Evolutionary conservation across 2,113 vertebrate genomes (phyloP), one percentile per base, ranked within the genome.

Genomic region (Lamprotornis superbus): DNA sequence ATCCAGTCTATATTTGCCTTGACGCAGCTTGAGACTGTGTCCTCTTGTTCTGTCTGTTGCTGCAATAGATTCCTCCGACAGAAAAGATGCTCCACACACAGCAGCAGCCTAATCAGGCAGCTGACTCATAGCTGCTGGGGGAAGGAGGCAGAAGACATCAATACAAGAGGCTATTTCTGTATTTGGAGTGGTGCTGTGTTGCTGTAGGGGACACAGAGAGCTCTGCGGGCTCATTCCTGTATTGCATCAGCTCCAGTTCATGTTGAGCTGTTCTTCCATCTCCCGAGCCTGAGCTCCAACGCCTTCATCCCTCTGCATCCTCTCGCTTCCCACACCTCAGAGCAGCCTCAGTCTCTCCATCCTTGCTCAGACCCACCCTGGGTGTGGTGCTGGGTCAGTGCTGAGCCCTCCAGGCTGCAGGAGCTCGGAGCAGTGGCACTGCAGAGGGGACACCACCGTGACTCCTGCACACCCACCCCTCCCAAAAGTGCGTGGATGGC

Each of bases 81-180:
- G n/a, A 69, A 89, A 95, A 89, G 90, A 15, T 57, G 30, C 33
- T 90, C 71, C 59, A 35, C 59, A 7, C 44, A 35, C 1, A 24
- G 65, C 49, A 76, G 24, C 2, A 75, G 57, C 42, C 73, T 68
- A 3, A 60, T 52, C 56, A 91, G 81, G 44, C 70, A 97, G 77
- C 87, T 95, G 89, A 76, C 53, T 94, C 81, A 82, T 31, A 64
- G 20, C 70, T 65, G 23, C 22, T 73, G 70, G 31, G 53, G 65
- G 56, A 47, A 78, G 78, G 53, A 71, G 55, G 79, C 50, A 76
- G 53, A 12, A 93, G 59, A 69, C 63, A 91, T 94, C 76, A 69
- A 73, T 82, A 57, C 61, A n/a, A 33, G 15, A 28, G 33, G 74
- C 33, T 95, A 67, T 87, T 96, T 95, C 94, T 84, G 40, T n/a